Evolutionary conservation across 2,797 vertebrate species (phyloP), one percentile per base, ranked within the genome.

Genomic region (Acanthopagrus latus): DNA sequence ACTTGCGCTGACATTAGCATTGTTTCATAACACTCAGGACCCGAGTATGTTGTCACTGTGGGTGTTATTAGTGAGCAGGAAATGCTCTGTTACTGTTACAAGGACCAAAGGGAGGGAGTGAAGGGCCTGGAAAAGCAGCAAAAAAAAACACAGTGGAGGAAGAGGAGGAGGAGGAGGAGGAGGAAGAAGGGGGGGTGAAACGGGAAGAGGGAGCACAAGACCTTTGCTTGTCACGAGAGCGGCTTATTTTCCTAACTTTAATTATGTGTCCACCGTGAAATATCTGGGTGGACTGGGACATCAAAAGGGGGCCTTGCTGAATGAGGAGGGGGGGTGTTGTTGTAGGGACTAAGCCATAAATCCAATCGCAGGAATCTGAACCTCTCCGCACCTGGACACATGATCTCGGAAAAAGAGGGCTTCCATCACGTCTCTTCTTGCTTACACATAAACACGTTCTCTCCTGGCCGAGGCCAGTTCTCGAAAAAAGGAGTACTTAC

Each of bases 311-410:
- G 38, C 46, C 80, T 73, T 52, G 64, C 67, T 77, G 77, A 87
- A 82, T 76, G 68, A 86, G 82, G 81, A 73, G 55, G 75, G 8
- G 62, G 48, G 64, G 58, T 74, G 69, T 63, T 86, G 80, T 86
- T 82, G 80, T 76, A 78, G 78, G 79, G 81, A 78, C 77, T 64
- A 72, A 62, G 85, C 86, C 84, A 78, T 89, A 85, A 88, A 81
- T 88, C 81, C 84, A 82, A 92, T 91, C 82, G 11, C 59, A 70
- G 88, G 81, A 94, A 94, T 88, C 88, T 88, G 92, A 94, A 93
- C 91, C 91, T 62, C 71, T 6, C 41, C 9, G 70, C 90, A 94
- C 92, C 92, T 94, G 93, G 91, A 89, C 85, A 73, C 85, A 84
- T 63, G 72, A 86, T n/a, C 75, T 86, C 46, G 43, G 74, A 84